Conservation (phyloP, 2,797 vertebrate genomes). For the Karalla daura region DNA sequence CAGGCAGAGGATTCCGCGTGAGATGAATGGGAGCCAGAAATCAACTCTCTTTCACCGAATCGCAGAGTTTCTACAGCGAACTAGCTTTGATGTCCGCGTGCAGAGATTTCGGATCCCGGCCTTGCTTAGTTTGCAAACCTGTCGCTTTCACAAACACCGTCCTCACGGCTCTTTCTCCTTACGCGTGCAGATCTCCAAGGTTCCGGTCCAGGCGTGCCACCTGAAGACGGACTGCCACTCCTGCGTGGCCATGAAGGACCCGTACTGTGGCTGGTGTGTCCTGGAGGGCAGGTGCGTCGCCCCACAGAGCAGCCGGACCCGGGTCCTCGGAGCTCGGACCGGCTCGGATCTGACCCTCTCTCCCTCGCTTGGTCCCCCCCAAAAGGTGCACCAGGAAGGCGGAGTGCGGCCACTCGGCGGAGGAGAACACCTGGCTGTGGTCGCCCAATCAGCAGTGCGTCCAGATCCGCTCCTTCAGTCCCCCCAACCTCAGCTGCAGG, state of each 20-base stretch:
- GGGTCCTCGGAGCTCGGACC: too few species aligned
- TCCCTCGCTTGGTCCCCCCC: too few species aligned
- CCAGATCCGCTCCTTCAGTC: constrained; percentile 82
- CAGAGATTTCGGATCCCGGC: neutral
- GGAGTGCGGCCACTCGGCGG: constrained; percentile 82
- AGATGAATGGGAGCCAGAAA: neutral
- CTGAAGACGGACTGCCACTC: constrained; percentile 83
- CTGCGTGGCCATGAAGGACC: constrained; percentile 87
- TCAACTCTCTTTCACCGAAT: neutral
- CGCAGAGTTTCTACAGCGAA: neutral
- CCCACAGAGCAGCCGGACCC: too few species aligned
- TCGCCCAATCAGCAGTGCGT: constrained; percentile 89
- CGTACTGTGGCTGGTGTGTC: constrained; percentile 98
- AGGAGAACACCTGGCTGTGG: constrained; percentile 92
- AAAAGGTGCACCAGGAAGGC: constrained; percentile 89
- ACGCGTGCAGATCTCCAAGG: constrained; percentile 84
- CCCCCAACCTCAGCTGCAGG: constrained; percentile 90
- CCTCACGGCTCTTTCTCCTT: neutral
- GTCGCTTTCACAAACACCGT: accelerated
- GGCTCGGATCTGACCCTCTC: too few species aligned
- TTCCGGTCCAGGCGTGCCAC: constrained; percentile 91
- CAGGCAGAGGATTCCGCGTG: neutral
- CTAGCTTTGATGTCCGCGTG: neutral
- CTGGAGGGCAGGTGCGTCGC: constrained; percentile 87
- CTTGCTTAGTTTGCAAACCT: too few species aligned